Conservation (phyloP, 2,888 invertebrate species). For the Archaeoteleia sp. region DNA sequence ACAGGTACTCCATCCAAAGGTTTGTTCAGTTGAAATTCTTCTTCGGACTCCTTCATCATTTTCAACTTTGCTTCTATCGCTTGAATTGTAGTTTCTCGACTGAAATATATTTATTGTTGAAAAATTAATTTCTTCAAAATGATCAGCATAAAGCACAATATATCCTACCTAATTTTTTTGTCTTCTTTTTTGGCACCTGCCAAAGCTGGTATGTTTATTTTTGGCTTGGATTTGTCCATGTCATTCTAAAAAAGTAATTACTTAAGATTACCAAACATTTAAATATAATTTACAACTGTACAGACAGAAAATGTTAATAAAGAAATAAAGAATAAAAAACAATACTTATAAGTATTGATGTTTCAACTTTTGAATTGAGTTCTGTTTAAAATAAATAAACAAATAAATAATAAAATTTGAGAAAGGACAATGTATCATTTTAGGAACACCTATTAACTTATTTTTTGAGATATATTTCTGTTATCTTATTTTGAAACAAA, state of each 20-base stretch:
- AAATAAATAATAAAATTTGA: too few relatives aligned
- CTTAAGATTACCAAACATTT: too few relatives aligned
- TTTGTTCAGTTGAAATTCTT: constrained; percentile 86
- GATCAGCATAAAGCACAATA: background rate
- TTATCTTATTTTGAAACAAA: too few relatives aligned
- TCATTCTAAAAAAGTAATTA: constrained; percentile 87
- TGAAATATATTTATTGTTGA: constrained; percentile 71
- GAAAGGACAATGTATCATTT: too few relatives aligned
- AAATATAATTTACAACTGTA: too few relatives aligned
- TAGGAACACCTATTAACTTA: too few relatives aligned
- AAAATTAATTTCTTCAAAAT: constrained; percentile 11
- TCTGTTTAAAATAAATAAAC: too few relatives aligned
- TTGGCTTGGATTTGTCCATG: constrained; percentile 84
- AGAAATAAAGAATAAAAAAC: too few relatives aligned
- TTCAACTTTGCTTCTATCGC: constrained; percentile 92
- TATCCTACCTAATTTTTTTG: constrained; percentile 76
- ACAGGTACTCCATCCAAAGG: constrained; percentile 81
- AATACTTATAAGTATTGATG: too few relatives aligned
- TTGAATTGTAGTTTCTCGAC: constrained; percentile 87
- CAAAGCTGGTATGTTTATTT: constrained; percentile 85
- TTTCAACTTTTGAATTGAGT: too few relatives aligned
- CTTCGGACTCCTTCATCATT: constrained; percentile 82
- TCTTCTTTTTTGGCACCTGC: constrained; percentile 79
- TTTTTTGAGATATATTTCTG: too few relatives aligned
- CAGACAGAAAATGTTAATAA: too few relatives aligned